Conservation (phyloP, 2,797 vertebrate species). For the Setipinna tenuifilis region DNA sequence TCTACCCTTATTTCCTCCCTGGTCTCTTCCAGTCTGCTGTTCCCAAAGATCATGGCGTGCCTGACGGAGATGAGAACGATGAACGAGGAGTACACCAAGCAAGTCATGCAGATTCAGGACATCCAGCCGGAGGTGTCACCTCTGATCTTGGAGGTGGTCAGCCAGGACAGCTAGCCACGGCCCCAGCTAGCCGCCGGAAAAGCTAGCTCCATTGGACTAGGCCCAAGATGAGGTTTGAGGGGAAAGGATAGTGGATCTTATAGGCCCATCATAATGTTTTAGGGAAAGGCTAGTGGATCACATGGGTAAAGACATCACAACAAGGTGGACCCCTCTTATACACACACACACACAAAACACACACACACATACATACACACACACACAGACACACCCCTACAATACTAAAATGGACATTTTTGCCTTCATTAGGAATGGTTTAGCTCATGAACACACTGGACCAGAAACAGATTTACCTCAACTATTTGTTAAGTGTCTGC, state of each 20-base stretch:
- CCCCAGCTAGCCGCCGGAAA: background rate
- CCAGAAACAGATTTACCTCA: conserved; percentile 1
- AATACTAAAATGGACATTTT: background rate
- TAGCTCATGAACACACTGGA: background rate
- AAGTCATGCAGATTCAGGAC: conserved; percentile 79
- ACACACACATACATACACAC: background rate
- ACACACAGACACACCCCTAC: background rate
- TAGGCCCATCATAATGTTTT: too few relatives aligned
- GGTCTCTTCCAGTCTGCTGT: conserved; percentile 72
- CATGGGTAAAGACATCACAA: too few relatives aligned
- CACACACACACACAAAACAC: background rate
- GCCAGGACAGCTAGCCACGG: conserved; percentile 55
- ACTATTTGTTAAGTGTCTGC: background rate
- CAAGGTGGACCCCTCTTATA: background rate
- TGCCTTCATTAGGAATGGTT: background rate
- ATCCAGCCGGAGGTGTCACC: conserved; percentile 77
- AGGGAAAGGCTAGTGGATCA: too few relatives aligned
- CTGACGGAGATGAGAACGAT: conserved; percentile 80
- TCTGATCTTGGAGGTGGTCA: conserved; percentile 79
- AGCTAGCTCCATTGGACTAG: too few relatives aligned
- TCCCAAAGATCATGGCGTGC: conserved; percentile 78
- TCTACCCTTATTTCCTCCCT: background rate
- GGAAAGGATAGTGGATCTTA: too few relatives aligned
- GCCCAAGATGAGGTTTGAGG: too few relatives aligned
- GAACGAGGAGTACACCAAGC: conserved; percentile 77